Conservation (phyloP, 2,797 vertebrate species). For the Pempheris klunzingeri region DNA sequence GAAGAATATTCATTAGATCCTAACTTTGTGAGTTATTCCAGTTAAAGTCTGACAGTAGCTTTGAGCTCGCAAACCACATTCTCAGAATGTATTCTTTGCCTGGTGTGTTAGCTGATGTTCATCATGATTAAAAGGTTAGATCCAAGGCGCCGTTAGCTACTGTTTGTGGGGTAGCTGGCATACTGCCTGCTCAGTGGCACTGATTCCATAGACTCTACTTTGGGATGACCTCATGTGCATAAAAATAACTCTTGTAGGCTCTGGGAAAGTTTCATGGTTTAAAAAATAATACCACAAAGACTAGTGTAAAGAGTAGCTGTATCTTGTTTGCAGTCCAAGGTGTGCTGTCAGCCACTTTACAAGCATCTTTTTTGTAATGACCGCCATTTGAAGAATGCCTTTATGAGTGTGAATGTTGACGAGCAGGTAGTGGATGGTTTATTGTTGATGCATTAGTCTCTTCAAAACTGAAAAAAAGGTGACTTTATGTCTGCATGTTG, state of each 20-base stretch:
- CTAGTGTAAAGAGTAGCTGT: neutral
- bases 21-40: conserved; percentile 9
- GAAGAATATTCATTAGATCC: neutral
- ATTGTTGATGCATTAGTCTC: neutral
- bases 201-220: neutral
- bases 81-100: neutral
- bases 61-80: neutral
- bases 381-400: too few species aligned
- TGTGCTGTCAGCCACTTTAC: neutral
- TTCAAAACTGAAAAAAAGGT: neutral
- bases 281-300: neutral
- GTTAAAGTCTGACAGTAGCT: neutral
- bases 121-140: neutral
- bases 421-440: neutral
- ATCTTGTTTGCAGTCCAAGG: neutral
- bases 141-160: neutral
- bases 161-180: neutral
- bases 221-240: neutral
- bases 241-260: neutral
- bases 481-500: neutral
- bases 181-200: neutral
- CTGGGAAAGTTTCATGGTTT: neutral
- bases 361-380: neutral
- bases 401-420: neutral
- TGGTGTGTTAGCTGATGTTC: neutral